Evolutionary conservation across 2,797 vertebrate genomes (phyloP), one percentile per base, ranked within the genome.

Genomic region (Botia almorhae): DNA sequence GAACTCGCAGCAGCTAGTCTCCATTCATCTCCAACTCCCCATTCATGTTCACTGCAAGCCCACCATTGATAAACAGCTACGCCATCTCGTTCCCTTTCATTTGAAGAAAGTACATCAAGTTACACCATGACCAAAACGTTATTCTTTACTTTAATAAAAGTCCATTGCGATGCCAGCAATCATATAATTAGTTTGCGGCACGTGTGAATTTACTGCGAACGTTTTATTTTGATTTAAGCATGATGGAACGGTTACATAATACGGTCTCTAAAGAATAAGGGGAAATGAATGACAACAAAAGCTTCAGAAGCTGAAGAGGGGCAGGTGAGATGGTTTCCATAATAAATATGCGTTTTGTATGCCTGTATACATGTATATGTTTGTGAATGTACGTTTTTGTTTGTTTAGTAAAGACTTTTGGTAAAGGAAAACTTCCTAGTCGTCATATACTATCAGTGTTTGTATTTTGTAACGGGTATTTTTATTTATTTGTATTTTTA

Each of bases 1-100:
- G 68, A 29, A 75, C 61, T 79, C 68, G 63, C 78, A 74, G 69
- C 74, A 77, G 82, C 76, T 23, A 60, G 76, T 67, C 65, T 84
- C 80, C 83, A 87, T 87, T 85, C 84, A 85, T 87, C 75, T 81
- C 63, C 63, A 82, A 50, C 82, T 85, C 70, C 36, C 80, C 82
- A 85, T 87, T 87, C 82, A 87, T 85, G 84, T 83, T 87, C 77
- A 73, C 77, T 74, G 48, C 83, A 69, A 70, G 50, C 29, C 76
- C 74, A 63, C 77, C 85, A 86, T 82, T 84, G 85, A 86, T 84
- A 84, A 83, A 82, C 80, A 83, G 70, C 23, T 26, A 69, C 69
- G 58, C 50, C 64, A 23, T 43, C 17, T 80, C 69, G 21, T 50
- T 56, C 48, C 21, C 69, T 29, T 56, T 46, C 36, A 4, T 67